Evolutionary conservation across 2,797 vertebrate genomes (phyloP).

Genomic region (Chromobotia macracanthus): DNA sequence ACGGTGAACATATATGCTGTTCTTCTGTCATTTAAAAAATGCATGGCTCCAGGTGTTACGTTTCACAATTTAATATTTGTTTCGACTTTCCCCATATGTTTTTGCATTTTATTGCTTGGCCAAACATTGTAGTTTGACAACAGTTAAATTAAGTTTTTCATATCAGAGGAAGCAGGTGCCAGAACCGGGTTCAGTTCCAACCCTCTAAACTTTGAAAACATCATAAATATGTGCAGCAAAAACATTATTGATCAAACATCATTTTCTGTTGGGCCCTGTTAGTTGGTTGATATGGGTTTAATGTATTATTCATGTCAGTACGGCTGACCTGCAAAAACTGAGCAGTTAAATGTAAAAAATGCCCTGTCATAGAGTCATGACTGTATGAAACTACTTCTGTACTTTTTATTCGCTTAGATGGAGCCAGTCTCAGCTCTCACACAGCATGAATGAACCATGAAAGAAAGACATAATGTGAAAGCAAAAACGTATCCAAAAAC

Average conservation of each 20-base stretch:
- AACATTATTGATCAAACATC: conserved; percentile 3
- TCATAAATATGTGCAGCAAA: neutral
- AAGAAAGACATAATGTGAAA: neutral
- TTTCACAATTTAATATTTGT: too few relatives aligned
- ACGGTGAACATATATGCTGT: too few relatives aligned
- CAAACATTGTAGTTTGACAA: too few relatives aligned
- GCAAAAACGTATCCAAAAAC: neutral
- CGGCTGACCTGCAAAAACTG: neutral
- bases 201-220: neutral
- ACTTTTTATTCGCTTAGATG: neutral
- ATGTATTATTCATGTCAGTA: neutral
- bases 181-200: too few relatives aligned
- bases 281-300: neutral
- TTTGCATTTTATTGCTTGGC: too few relatives aligned
- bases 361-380: too few relatives aligned
- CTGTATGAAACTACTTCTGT: neutral
- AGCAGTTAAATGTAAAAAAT: neutral
- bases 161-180: too few relatives aligned
- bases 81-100: too few relatives aligned
- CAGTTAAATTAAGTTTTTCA: too few relatives aligned
- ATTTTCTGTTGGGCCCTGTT: neutral
- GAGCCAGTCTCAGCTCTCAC: neutral
- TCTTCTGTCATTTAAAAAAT: too few relatives aligned
- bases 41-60: too few relatives aligned
- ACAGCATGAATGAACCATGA: neutral